Base-by-base conservation (phyloP, 2,113 vertebrate genomes). In the Larimichthys polyactis region DNA sequence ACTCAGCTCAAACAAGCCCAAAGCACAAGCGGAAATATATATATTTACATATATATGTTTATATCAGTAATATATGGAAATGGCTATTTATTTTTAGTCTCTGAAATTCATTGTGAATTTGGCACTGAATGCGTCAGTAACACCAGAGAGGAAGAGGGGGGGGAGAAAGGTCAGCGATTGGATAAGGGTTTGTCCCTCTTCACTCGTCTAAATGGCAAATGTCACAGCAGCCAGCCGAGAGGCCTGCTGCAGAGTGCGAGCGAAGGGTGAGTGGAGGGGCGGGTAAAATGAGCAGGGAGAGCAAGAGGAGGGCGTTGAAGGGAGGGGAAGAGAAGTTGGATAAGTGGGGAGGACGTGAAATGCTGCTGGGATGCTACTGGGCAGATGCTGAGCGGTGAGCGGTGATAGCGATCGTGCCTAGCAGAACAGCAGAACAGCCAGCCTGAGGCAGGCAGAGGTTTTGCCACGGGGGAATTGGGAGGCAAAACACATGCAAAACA, bases 91-190 rank as follows among this genome's bases (percentile, higher is more conserved):
- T 52, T 75, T 43, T 70, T n/a, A 27, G 27, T 27, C 20, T 55
- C 27, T 63, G 54, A 68, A 32, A 78, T 60, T 48, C 24, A 36
- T 63, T 44, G 75, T 64, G 57, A 84, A 82, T 82, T 75, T 84
- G 83, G 71, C 75, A 58, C 78, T 36, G 75, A 83, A 72, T 1
- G 72, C 29, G 15, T 68, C 73, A 71, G 84, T 84, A 62, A 79
- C 44, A 27, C 74, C 67, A 65, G 59, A 77, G 52, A 76, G 27
- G 22, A 66, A 66, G 27, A 16, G 16, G n/a, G 32, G 55, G 32
- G 58, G 75, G 65, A 63, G 0, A 91, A 94, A 94, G 92, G 93
- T 94, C 92, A 94, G 69, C 76, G 78, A 92, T 90, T 92, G 93
- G 93, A 90, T 90, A 49, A 82, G 84, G 69, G 81, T 87, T 69